Evolutionary conservation across 2,797 vertebrate species (phyloP).

Genomic region (Peromyscus melanophrys): DNA sequence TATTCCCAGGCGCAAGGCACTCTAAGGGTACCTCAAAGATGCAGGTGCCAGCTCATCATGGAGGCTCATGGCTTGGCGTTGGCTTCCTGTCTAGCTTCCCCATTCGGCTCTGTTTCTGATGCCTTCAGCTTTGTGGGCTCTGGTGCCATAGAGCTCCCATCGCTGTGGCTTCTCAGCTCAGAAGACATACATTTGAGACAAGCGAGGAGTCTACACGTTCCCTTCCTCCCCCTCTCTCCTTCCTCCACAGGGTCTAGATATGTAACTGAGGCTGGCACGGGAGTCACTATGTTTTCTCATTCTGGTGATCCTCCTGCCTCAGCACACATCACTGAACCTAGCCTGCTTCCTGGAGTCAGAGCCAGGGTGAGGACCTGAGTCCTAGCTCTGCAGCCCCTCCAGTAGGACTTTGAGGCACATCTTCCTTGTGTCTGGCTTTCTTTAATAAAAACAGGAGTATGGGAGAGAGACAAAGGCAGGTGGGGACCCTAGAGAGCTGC

Average conservation of each 20-base stretch:
- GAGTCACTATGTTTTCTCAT: neutral
- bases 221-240: no score
- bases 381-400: neutral
- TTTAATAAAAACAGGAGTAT: neutral
- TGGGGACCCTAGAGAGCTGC: neutral
- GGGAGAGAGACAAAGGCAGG: neutral
- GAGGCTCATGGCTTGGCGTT: neutral
- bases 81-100: neutral
- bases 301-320: neutral
- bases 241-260: neutral
- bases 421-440: neutral
- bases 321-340: neutral
- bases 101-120: neutral
- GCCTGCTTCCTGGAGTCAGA: neutral
- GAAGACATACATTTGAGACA: neutral
- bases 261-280: neutral
- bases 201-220: neutral
- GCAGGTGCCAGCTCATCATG: constrained; percentile 44
- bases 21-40: neutral
- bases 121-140: neutral
- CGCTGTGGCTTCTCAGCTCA: neutral
- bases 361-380: neutral
- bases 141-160: neutral
- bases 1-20: constrained; percentile 65
- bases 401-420: neutral